These are phyloP conservation scores for Lagodon rhomboides DNA, from an alignment of 2,797 vertebrate genomes.

Conservation along the genomic window DNA sequence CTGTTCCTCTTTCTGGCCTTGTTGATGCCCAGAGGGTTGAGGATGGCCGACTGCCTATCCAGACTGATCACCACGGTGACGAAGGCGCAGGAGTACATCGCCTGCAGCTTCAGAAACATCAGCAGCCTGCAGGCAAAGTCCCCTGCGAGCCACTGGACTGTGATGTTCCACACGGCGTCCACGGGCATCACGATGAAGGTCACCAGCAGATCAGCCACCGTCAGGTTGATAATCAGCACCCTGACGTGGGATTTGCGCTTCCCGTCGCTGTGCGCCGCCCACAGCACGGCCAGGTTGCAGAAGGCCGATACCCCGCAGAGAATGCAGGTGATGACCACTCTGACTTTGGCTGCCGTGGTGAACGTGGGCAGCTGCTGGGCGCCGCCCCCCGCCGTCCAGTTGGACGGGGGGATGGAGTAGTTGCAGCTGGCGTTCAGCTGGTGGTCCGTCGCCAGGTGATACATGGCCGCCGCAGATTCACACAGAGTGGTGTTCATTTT, in stretches of 20 bases:
- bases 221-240: slow-evolving; percentile 90
- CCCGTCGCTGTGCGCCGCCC: slow-evolving; percentile 79
- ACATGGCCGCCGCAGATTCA: slow-evolving; percentile 59
- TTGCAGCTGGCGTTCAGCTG: slow-evolving; percentile 64
- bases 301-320: slow-evolving; percentile 85
- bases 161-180: slow-evolving; percentile 91
- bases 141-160: slow-evolving; percentile 90
- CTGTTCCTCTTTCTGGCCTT: slow-evolving; percentile 86
- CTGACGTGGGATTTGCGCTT: slow-evolving; percentile 84
- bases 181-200: slow-evolving; percentile 91
- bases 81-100: slow-evolving; percentile 92
- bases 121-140: slow-evolving; percentile 88
- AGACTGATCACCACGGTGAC: slow-evolving; percentile 92
- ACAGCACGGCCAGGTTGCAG: slow-evolving; percentile 88
- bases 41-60: slow-evolving; percentile 89
- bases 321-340: slow-evolving; percentile 87
- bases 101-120: slow-evolving; percentile 92
- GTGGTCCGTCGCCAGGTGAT: slow-evolving; percentile 40
- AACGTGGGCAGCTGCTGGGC: slow-evolving; percentile 84
- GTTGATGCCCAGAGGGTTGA: slow-evolving; percentile 86
- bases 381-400: slow-evolving; percentile 50
- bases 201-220: slow-evolving; percentile 88
- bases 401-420: slow-evolving; percentile 44
- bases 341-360: slow-evolving; percentile 86
- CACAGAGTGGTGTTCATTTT: slow-evolving; percentile 66